phyloP scores from a whole-genome alignment of 2,797 vertebrate species.

The Choloepus didactylus region DNA sequence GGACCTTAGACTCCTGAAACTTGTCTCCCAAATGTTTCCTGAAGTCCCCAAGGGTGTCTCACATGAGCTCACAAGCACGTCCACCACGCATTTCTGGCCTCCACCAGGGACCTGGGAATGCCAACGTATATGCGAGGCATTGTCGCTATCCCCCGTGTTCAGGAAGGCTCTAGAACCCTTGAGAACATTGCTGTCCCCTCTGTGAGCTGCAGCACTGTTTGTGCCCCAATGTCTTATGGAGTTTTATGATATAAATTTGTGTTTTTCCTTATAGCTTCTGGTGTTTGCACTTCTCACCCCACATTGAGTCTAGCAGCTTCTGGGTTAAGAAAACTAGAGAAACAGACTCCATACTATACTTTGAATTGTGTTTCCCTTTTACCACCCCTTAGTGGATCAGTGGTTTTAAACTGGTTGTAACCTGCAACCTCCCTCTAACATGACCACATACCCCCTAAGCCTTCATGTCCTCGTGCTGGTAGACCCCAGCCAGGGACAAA shows the following conservation, averaged over 20 bases:
- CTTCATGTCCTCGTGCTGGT: not conserved
- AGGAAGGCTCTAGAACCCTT: too few species aligned
- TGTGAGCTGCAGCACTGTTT: too few species aligned
- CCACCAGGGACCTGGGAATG: too few species aligned
- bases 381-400: not conserved
- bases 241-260: not conserved
- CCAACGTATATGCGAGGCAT: too few species aligned
- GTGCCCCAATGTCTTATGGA: too few species aligned
- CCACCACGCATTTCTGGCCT: too few species aligned
- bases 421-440: not conserved
- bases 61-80: too few species aligned
- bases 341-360: not conserved
- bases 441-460: not conserved
- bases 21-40: too few species aligned
- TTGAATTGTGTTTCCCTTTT: not conserved
- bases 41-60: too few species aligned
- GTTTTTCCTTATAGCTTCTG: not conserved
- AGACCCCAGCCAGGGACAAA: not conserved
- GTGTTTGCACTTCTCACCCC: not conserved
- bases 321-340: not conserved
- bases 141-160: too few species aligned
- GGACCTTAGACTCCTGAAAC: too few species aligned
- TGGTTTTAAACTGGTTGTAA: not conserved
- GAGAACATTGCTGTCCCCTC: too few species aligned
- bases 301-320: not conserved